Base-by-base conservation (phyloP, 2,797 vertebrate genomes). In the Sus cebifrons region DNA sequence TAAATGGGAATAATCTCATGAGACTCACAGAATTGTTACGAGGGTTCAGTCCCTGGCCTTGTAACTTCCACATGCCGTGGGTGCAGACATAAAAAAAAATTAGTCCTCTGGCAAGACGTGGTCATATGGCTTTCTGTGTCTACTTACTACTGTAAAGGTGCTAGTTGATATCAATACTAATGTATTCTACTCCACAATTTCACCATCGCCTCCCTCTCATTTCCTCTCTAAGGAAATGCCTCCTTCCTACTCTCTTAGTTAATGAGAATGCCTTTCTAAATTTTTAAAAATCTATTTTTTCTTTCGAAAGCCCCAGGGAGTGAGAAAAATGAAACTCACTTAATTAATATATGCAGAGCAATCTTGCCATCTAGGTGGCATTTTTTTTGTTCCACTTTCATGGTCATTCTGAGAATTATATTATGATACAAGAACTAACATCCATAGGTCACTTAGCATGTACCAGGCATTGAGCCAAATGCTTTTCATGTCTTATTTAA, bases 321-420 rank as follows among this genome's bases (percentile, higher is more conserved):
- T 84, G 79, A 52, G 56, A 94, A 93, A 96, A 96, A 97, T 88
- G 84, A 93, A 97, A 96, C 75, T 91, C 62, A 89, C 27, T 89
- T 93, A 95, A 97, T 96, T 93, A 96, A 96, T 79, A 87, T 27
- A 79, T 44, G 40, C 81, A 78, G 87, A 85, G 74, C 78, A 73
- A 94, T 79, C 44, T 89, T 82, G 94, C 89, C 81, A 82, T 70
- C 62, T 70, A 82, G 75, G 65, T 65, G 74, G 83, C 56, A 88
- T 78, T 95, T 86, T 93, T 93, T 93, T 29, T 36, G 16, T 49
- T 40, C 73, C 49, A 70, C 17, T 95, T 95, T 94, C 60, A 85
- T 73, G 62, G 89, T 92, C 73, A n/a, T 79, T 93, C 68, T 54
- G 52, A 92, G 84, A 91, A 94, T 68, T 86, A 64, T 15, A 68